phyloP scores from a whole-genome alignment of 2,113 vertebrate genomes.

The Apodemus sylvaticus region DNA sequence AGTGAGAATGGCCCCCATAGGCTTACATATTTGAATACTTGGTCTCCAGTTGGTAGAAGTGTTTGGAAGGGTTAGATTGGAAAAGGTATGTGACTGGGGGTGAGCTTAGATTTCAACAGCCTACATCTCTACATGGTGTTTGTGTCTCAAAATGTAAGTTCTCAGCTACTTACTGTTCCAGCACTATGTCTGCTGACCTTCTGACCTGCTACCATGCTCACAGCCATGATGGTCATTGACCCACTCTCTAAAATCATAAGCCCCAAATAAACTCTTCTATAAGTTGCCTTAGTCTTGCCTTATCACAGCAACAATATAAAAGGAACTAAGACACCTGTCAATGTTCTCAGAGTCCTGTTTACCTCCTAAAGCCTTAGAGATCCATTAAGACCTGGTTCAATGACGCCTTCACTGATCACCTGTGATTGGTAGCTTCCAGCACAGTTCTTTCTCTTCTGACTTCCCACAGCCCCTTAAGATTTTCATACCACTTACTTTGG shows the following conservation, averaged over 20 bases:
- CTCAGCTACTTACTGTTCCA: neutral
- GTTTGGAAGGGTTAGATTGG: neutral
- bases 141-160: neutral
- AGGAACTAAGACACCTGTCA: neutral
- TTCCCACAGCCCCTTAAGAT: neutral
- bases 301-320: neutral
- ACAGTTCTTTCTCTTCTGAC: constrained; percentile 9
- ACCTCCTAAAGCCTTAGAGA: constrained; percentile 30
- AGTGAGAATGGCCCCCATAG: neutral
- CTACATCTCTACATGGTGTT: neutral
- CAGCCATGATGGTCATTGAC: neutral
- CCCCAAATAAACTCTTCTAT: neutral
- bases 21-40: neutral
- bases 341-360: neutral
- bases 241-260: neutral
- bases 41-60: neutral
- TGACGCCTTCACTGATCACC: neutral
- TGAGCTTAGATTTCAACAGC: neutral
- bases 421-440: neutral
- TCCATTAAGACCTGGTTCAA: neutral
- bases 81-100: neutral
- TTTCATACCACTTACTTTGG: constrained; percentile 6
- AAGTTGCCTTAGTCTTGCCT: neutral
- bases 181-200: neutral
- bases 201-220: neutral